These are phyloP conservation scores for Temnothorax rugatulus DNA, from an alignment of 2,888 invertebrate species.

Conservation along the genomic window DNA sequence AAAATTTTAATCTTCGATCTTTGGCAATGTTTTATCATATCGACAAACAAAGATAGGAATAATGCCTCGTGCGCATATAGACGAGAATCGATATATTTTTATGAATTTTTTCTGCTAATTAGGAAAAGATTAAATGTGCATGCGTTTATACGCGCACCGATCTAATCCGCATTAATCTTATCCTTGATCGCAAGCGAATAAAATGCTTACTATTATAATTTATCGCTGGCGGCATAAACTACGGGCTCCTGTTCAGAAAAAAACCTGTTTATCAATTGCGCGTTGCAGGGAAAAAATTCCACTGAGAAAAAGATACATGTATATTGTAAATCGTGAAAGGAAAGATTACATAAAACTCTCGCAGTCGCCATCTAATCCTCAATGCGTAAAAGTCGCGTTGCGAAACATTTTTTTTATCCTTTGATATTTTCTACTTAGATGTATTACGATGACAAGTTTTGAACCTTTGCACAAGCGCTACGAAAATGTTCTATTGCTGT, in stretches of 20 bases:
- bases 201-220: constrained; percentile 20
- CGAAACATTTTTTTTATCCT: constrained; percentile 28
- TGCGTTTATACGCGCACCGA: not conserved
- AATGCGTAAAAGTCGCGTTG: constrained; percentile 32
- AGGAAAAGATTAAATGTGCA: not conserved
- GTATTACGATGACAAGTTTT: constrained; percentile 5
- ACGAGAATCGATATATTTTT: constrained; percentile 5
- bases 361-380: constrained; percentile 24
- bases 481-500: not conserved
- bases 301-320: not conserved
- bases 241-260: not conserved
- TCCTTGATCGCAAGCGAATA: constrained; percentile 34
- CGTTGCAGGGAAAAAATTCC: constrained; percentile 8
- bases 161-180: constrained; percentile 17
- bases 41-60: constrained; percentile 15
- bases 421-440: not conserved
- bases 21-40: not conserved
- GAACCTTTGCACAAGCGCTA: not conserved
- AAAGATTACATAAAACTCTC: constrained; percentile 44
- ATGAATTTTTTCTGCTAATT: constrained; percentile 16
- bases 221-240: constrained; percentile 10
- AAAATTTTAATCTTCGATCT: constrained; percentile 10
- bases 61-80: not conserved
- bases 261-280: constrained; percentile 44
- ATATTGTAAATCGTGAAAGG: constrained; percentile 32